Conservation (phyloP, 2,113 vertebrate species). For the Centropristis striata region DNA sequence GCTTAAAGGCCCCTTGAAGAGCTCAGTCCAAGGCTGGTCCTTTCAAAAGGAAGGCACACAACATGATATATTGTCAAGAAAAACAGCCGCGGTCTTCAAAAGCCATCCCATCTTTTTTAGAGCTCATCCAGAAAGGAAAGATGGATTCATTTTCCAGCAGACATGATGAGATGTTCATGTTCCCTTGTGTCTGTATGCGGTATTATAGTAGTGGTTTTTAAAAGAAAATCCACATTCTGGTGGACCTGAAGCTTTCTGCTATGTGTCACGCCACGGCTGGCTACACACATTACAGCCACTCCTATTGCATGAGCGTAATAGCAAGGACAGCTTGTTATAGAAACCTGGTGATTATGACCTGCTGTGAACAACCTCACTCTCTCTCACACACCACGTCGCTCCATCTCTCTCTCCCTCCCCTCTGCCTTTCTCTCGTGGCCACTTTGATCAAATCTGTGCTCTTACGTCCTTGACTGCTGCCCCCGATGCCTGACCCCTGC, state of each 20-base stretch:
- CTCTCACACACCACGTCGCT: constrained; percentile 18
- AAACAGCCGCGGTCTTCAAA: constrained; percentile 18
- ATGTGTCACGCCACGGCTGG: constrained; percentile 14
- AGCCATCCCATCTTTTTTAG: neutral
- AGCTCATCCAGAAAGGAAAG: constrained; percentile 3
- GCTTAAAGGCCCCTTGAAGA: constrained; percentile 28
- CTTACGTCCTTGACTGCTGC: constrained; percentile 75
- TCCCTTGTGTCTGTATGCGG: neutral
- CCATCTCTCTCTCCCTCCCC: constrained; percentile 30
- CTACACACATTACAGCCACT: constrained; percentile 45
- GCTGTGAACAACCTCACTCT: constrained; percentile 58
- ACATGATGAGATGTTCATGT: neutral
- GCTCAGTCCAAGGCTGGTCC: constrained; percentile 34
- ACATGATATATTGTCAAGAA: constrained; percentile 17
- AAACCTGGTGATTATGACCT: constrained; percentile 65
- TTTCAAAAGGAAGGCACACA: constrained; percentile 20
- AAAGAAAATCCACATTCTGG: neutral
- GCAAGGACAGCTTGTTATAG: constrained; percentile 60
- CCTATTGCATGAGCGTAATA: constrained; percentile 39
- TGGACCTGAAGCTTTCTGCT: constrained; percentile 25
- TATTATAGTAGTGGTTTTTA: neutral
- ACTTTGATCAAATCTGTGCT: constrained; percentile 77
- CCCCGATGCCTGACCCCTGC: constrained; percentile 68
- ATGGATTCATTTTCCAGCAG: constrained; percentile 33
- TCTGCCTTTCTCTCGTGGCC: constrained; percentile 70